phyloP scores from a whole-genome alignment of 2,113 vertebrate species.

The Garra rufa region DNA sequence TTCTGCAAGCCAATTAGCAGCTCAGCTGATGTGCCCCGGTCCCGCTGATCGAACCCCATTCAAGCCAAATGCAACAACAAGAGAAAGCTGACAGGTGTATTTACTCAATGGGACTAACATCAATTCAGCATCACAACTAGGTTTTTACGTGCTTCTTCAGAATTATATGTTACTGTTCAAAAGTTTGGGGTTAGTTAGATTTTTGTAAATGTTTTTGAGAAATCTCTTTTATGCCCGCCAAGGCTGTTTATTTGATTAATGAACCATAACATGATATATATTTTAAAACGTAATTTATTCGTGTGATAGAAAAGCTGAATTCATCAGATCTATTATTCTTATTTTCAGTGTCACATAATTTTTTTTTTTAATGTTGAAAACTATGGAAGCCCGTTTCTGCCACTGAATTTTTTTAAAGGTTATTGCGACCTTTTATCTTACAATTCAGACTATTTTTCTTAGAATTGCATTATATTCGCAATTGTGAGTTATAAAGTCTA shows the following conservation, averaged over 20 bases:
- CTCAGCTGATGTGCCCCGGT: slow-evolving; percentile 64
- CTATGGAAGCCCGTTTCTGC: too few relatives aligned
- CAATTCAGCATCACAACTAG: not conserved
- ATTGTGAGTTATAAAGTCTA: too few relatives aligned
- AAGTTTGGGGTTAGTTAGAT: not conserved
- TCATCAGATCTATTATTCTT: not conserved
- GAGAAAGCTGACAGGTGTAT: slow-evolving; percentile 44
- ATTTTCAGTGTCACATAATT: not conserved
- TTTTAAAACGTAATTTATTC: not conserved
- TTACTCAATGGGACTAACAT: slow-evolving; percentile 54
- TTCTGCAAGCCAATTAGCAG: slow-evolving; percentile 67
- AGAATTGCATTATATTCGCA: too few relatives aligned
- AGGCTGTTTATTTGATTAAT: not conserved
- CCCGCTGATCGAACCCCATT: slow-evolving; percentile 58
- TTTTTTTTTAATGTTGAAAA: not conserved
- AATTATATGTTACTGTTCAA: not conserved
- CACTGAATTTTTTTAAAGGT: too few relatives aligned
- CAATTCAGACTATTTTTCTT: too few relatives aligned
- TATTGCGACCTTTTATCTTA: too few relatives aligned
- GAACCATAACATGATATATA: not conserved
- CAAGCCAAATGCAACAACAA: slow-evolving; percentile 42
- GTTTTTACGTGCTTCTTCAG: not conserved
- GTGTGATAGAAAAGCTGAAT: not conserved
- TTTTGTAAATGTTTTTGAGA: not conserved
- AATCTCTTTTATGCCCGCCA: not conserved